Evolutionary conservation across 1,140 invertebrate species (phyloP), one percentile per base, ranked within the genome.

Genomic region (Tetramorium simillimum): DNA sequence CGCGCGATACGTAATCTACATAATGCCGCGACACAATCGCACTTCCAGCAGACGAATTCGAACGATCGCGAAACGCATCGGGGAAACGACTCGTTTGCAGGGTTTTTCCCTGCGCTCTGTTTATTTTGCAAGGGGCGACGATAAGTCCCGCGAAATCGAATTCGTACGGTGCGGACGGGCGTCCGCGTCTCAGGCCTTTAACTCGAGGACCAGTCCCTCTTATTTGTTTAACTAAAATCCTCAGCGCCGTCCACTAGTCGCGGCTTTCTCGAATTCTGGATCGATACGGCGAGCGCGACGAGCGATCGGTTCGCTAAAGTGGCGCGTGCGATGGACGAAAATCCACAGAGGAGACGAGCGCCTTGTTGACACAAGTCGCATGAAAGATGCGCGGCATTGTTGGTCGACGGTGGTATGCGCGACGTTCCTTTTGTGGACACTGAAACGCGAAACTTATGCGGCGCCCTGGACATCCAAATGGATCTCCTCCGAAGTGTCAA

Each of bases 141-240:
- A 37, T 84, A 84, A 84, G 80, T 85, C 82, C 63, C n/a, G 82
- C 37, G 63, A 77, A 88, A 91, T 91, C 75, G 88, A 90, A 90
- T 91, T 91, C 67, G 51, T 53, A 70, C 63, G 67, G 73, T 65
- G 78, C 78, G 58, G 53, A 63, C 67, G 78, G 58, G n/a, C 62
- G 63, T 87, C 63, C 37, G 67, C 51, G n/a, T 43, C 49, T 53
- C 40, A 69, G 63, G 33, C 63, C 49, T 69, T 53, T 81, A 81
- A 70, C 63, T 81, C 46, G 63, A 78, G 60, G 67, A 77, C 85
- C 72, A 72, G 86, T 86, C 69, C 40, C 70, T 81, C 72, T 92
- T 92, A 91, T 92, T 92, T 92, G 92, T 91, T 92, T 90, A 91
- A 92, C 91, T 92, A 92, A 92, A 92, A 92, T 92, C 91, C 86